Evolutionary conservation across 2,113 vertebrate genomes (phyloP), one percentile per base, ranked within the genome.

Genomic region (Pseudopodoces humilis): DNA sequence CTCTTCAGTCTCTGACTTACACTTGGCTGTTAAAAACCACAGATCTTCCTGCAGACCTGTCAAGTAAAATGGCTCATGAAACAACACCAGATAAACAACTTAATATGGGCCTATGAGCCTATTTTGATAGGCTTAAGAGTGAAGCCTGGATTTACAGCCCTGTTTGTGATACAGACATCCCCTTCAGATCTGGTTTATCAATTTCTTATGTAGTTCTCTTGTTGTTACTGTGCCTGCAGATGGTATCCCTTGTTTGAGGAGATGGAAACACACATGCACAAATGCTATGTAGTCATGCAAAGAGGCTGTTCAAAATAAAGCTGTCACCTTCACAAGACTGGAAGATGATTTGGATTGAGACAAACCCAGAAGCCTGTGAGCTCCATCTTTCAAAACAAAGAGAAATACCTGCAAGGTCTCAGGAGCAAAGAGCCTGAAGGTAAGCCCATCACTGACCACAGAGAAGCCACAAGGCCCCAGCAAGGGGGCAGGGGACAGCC

Each of bases 401-500:
- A 39, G 70, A 64, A 35, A 24, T 13, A 23, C 0, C 1, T 43
- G 18, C 27, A 47, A 68, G 14, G 11, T 41, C 33, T 71, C 31
- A 15, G 62, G 67, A 85, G 44, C 19, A 52, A 85, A 78, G 39
- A 67, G 5, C n/a, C n/a, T 74, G 65, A 55, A 84, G 30, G 39
- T 88, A 59, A 93, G 18, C 9, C 16, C 27, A 20, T 17, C 8
- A 5, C 31, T 67, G n/a, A 37, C 44, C 65, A 4, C 13, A 33
- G 41, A 68, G 43, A 53, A n/a, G 33, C 50, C 46, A 41, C 39
- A 50, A 15, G 22, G 9, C 13, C 17, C 23, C 52, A 59, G 43
- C 1, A 0, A 58, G 15, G 16, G 6, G 5, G 0, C 17, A 30
- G 9, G 27, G 21, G 69, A 11, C 4, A 18, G 4, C 35, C 53